A percentile compares a stretch with the other conserved stretches of the same genome.
These are phyloP conservation scores for Glaucidium brasilianum DNA, from an alignment of 2,113 vertebrate genomes.

Conservation along the genomic window DNA sequence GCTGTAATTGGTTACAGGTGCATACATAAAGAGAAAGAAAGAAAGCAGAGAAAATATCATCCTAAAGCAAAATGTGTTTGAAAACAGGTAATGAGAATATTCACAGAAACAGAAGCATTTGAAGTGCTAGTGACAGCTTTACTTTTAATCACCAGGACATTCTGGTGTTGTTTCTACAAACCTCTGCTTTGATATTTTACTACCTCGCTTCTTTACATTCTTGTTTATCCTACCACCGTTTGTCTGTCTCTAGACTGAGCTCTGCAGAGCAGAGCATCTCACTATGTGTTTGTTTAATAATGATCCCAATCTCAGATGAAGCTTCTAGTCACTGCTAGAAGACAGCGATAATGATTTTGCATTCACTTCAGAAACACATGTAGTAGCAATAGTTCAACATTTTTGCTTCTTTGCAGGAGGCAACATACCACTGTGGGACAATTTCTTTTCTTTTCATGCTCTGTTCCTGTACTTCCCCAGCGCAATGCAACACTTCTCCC, in stretches of 20 bases:
- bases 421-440: not conserved
- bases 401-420: not conserved
- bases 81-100: slow-evolving; percentile 11
- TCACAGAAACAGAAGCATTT: not conserved
- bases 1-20: not conserved
- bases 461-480: not conserved
- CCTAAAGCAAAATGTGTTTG: not conserved
- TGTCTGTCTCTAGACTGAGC: not conserved
- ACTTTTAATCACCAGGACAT: slow-evolving; percentile 20
- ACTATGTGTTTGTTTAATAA: not conserved
- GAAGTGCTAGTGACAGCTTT: not conserved
- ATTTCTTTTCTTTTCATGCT: not conserved
- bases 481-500: not conserved
- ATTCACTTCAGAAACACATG: not conserved
- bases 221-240: not conserved
- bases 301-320: not conserved
- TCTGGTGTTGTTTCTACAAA: slow-evolving; percentile 10
- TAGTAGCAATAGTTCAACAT: not conserved
- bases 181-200: slow-evolving; percentile 32
- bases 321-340: not conserved
- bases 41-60: not conserved
- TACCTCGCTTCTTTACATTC: not conserved
- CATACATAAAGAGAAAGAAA: not conserved
- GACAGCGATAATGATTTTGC: not conserved
- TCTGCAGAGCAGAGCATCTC: not conserved